Conservation (phyloP, 2,113 vertebrate species). For the Psittacula cyanocephala region DNA sequence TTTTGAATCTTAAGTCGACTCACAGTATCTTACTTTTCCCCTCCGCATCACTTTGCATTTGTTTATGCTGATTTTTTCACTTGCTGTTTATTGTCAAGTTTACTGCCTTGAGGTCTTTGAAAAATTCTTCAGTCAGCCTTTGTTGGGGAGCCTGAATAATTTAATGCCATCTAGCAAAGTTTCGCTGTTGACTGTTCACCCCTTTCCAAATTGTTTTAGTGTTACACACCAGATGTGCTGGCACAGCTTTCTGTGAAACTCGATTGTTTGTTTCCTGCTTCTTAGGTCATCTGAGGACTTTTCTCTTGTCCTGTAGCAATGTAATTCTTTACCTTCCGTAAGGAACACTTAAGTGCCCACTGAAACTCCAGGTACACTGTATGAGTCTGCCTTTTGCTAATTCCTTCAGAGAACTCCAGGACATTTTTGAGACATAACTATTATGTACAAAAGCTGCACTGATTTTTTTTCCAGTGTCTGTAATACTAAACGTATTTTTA, state of each 20-base stretch:
- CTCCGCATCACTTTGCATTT: background rate
- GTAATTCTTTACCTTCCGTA: background rate
- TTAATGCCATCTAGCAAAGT: background rate
- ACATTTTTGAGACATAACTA: background rate
- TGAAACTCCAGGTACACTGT: background rate
- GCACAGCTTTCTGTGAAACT: background rate
- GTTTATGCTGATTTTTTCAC: background rate
- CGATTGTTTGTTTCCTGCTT: background rate
- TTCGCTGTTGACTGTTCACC: background rate
- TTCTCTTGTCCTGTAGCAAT: background rate
- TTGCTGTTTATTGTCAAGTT: background rate
- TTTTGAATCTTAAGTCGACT: background rate
- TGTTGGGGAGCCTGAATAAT: background rate
- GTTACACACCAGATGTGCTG: background rate
- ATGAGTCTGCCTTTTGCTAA: background rate
- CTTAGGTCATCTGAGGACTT: background rate
- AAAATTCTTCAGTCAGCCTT: background rate
- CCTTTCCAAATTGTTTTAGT: background rate
- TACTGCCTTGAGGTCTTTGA: background rate
- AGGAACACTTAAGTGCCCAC: background rate
- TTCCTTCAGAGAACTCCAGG: background rate
- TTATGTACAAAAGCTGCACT: background rate
- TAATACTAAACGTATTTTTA: background rate
- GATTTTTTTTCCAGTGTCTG: background rate
- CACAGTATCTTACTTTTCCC: background rate